Conservation (phyloP, 64 coral and sea anemone genomes). For the Pachyseris speciosa region DNA sequence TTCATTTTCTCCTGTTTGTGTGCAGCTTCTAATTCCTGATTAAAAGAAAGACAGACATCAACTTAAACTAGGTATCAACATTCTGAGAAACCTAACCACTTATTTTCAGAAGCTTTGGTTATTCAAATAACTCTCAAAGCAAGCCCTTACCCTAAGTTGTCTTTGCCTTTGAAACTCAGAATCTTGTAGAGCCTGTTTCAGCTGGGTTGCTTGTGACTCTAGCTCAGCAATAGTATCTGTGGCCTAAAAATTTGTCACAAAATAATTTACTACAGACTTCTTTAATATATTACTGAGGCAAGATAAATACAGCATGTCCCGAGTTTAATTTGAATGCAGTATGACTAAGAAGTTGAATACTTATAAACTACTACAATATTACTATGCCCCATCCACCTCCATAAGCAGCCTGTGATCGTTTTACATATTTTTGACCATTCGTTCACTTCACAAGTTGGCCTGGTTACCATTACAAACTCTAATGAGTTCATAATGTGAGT, state of each 20-base stretch:
- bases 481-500: no score
- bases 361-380: no score
- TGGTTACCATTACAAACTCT: no score
- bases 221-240: conserved; percentile 75
- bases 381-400: no score
- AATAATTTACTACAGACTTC: not conserved
- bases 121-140: not conserved
- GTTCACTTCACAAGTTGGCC: no score
- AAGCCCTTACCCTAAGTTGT: conserved; percentile 74
- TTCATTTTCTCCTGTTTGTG: conserved; percentile 83
- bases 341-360: no score
- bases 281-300: not conserved
- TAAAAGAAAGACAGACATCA: not conserved
- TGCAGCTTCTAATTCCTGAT: conserved; percentile 77
- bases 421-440: no score
- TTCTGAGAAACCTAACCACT: not conserved
- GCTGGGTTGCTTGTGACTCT: conserved; percentile 76
- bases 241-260: conserved; percentile 33
- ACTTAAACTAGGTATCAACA: not conserved
- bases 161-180: conserved; percentile 88
- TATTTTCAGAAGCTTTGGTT: not conserved
- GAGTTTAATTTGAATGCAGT: no score
- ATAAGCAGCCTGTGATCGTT: no score
- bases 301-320: no score
- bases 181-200: conserved; percentile 85